A percentile compares a stretch with the other conserved stretches of the same genome.
These are phyloP conservation scores for Pandemis cinnamomeana DNA, from an alignment of 2,888 invertebrate genomes.

Conservation along the genomic window DNA sequence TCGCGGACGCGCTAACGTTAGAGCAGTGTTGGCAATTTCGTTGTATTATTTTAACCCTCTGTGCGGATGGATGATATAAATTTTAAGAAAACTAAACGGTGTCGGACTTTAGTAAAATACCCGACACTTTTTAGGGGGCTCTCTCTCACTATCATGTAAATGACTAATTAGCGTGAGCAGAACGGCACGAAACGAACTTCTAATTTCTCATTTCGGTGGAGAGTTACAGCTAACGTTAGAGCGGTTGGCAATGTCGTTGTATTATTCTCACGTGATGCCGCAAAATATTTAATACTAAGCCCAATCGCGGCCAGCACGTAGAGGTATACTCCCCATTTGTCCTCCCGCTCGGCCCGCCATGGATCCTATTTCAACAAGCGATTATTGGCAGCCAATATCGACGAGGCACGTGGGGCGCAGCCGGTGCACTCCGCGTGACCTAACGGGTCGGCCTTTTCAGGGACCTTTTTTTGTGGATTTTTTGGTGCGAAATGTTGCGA, in stretches of 20 bases:
- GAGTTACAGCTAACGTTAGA: not conserved
- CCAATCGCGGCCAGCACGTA: not conserved
- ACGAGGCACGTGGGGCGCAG: constrained; percentile 40
- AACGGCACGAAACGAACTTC: too few relatives aligned
- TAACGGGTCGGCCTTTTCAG: constrained; percentile 28
- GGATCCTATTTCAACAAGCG: constrained; percentile 26
- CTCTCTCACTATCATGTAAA: too few relatives aligned
- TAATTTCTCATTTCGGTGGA: too few relatives aligned
- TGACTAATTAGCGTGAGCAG: too few relatives aligned
- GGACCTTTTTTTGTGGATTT: not conserved
- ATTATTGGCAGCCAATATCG: constrained; percentile 41
- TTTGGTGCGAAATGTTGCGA: not conserved
- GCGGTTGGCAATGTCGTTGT: too few relatives aligned
- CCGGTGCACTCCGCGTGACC: constrained; percentile 44
- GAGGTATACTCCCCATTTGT: constrained; percentile 1
- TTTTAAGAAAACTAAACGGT: not conserved
- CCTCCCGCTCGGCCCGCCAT: constrained; percentile 1
- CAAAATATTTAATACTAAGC: not conserved
- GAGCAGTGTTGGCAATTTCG: not conserved
- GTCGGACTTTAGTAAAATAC: too few relatives aligned
- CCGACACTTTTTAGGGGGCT: too few relatives aligned
- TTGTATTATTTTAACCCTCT: not conserved
- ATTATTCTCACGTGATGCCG: not conserved
- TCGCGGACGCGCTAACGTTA: constrained; percentile 9
- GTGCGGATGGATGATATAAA: not conserved